Evolutionary conservation across 2,797 vertebrate species (phyloP), one percentile per base, ranked within the genome.

Genomic region (Gorsachius magnificus): DNA sequence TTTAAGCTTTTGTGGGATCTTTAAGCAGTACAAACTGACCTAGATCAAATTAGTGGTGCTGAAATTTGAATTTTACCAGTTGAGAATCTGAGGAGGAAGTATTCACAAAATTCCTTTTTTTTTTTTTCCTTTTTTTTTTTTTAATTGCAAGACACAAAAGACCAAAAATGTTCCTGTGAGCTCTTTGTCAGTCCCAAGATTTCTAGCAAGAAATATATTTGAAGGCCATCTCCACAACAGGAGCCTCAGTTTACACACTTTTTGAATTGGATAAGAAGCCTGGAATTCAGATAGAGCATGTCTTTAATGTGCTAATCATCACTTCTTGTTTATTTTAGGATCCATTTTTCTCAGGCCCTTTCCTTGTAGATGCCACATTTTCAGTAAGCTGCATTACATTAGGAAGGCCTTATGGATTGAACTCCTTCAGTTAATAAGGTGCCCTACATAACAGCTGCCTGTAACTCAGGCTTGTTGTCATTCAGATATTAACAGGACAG

Each of bases 61-160:
- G 9, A 45, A 20, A 56, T 84, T 88, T 94, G 50, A 20, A 56
- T 84, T 88, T 94, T 71, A 43, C 24, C 22, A 82, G 43, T 54
- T 0, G 0, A 66, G 51, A 76, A 36, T 53, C 24, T 58, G 35
- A 68, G 24, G 17, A 83, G 29, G 31, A 68, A 20, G 2, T 17
- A 6, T 61, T 81, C 18, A 38, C 7, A 11, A 10, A 10, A 10
- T 56, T 57, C 15, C 15, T n/a, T 45, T 13, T 22, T 6, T 9
- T 29, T 16, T 38, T 29, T 41, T 17, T 6, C 3, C 16, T 26
- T n/a, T 9, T 45, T 21, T 26, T 53, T 29, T 54, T 48, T 74
- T 38, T 7, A 17, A 29, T 45, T 83, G 50, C 14, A 68, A 70
- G 28, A 14, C 53, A 14, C 11, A 31, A 36, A n/a, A 31, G 10